A percentile compares a stretch with the other conserved stretches of the same genome.
Evolutionary conservation across 1,140 invertebrate species (phyloP).

Genomic region (Lycorma delicatula): DNA sequence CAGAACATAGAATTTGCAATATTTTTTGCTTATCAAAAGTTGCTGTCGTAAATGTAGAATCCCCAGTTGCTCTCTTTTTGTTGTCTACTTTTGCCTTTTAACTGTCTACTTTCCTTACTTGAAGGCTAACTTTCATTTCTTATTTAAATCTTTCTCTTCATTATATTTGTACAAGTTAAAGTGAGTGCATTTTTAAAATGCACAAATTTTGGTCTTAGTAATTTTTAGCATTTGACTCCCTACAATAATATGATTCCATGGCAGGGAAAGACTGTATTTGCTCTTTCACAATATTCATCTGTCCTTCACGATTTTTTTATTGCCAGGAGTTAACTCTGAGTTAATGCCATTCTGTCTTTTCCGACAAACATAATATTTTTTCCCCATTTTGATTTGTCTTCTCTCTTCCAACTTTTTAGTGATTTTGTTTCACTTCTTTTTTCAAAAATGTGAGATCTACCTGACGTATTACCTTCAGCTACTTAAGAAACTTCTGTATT

Average conservation of each 20-base stretch:
- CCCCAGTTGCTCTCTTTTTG: not conserved
- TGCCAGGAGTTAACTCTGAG: no score
- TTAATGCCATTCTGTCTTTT: no score
- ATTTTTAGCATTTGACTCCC: not conserved
- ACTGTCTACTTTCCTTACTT: not conserved
- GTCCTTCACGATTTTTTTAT: not conserved
- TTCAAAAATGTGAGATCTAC: no score
- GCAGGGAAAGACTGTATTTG: not conserved
- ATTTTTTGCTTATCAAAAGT: conserved; percentile 27
- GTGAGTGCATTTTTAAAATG: not conserved
- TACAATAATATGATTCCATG: not conserved
- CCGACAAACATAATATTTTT: no score
- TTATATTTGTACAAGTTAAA: not conserved
- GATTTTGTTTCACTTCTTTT: no score
- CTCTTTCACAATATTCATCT: not conserved
- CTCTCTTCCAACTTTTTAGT: no score
- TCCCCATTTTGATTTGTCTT: no score
- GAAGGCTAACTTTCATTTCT: not conserved
- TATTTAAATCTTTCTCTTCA: not conserved
- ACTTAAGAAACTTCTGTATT: no score
- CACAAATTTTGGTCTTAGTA: not conserved
- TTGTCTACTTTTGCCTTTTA: not conserved
- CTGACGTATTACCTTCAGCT: no score
- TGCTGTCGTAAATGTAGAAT: conserved; percentile 18
- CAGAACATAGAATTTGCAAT: conserved; percentile 24